Base-by-base conservation (phyloP, 2,797 vertebrate genomes). In the Chanos chanos region DNA sequence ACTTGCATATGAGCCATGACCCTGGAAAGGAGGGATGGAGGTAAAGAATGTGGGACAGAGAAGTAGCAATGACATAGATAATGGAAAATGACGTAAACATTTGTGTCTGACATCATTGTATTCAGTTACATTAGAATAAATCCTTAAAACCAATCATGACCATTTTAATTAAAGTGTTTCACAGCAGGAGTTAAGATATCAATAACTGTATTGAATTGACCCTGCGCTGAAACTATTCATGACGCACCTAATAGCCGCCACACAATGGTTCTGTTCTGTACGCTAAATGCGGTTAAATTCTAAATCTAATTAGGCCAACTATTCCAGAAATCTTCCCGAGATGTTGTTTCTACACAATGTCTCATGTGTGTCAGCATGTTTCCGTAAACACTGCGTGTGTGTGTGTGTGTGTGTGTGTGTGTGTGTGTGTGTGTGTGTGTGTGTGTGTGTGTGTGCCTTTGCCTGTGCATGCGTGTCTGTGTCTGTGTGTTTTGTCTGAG, bases 1-100 rank as follows among this genome's bases (percentile, higher is more conserved):
- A 55, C 68, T 73, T 61, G 73, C 72, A 18, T 65, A 75, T 72
- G 61, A 65, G 52, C 51, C 61, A 47, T 52, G 75, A 30, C 75
- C 71, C 78, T 68, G 61, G 39, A 41, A 41, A 48, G 52, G 19
- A 37, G 7, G 19, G 2, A 31, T 22, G 12, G 8, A 4, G 27
- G 3, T 18, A 21, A n/a, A 57, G 15, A n/a, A 47, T 37, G 19
- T 36, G 44, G 19, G 45, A 66, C 21, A 51, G 33, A 61, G 19
- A 40, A 66, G 59, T 49, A 61, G 28, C 67, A 51, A 62, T 7
- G 12, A 56, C 27, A 18, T 25, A 70, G 43, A 66, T 13, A 27
- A 27, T 36, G n/a, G 13, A 18, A 39, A 16, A 37, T n/a, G 41
- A 10, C 30, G 19, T 21, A 19, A 21, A 19, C 21, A 19, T 21